These are phyloP conservation scores for Tipula confusa DNA, from an alignment of 2,888 invertebrate genomes.

Conservation along the genomic window DNA sequence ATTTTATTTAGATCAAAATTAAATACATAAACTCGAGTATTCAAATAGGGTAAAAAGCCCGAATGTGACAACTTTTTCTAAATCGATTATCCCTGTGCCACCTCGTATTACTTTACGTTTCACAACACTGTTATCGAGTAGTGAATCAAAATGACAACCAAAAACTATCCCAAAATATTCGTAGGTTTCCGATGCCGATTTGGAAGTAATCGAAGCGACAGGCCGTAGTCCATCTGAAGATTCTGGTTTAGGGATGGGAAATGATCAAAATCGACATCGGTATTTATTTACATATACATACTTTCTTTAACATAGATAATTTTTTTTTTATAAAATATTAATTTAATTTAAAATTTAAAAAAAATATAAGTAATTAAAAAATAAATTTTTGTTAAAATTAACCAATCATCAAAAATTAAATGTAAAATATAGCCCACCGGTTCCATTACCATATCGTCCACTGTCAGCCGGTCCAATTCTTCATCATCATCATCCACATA, in stretches of 20 bases:
- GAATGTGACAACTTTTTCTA: neutral
- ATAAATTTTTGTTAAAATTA: slow-evolving; percentile 32
- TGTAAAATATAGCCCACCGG: slow-evolving; percentile 45
- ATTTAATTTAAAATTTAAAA: neutral
- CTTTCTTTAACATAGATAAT: neutral
- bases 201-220: slow-evolving; percentile 53
- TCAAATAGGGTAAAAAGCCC: no score
- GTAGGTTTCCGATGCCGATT: slow-evolving; percentile 50
- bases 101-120: neutral
- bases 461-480: slow-evolving; percentile 50
- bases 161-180: slow-evolving; percentile 1
- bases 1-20: no score
- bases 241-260: slow-evolving; percentile 88
- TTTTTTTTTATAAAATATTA: neutral
- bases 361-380: neutral
- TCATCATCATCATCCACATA: slow-evolving; percentile 46
- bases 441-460: slow-evolving; percentile 49
- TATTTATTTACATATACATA: slow-evolving; percentile 45
- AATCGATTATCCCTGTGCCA: neutral
- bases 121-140: neutral
- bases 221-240: slow-evolving; percentile 88
- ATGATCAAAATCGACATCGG: slow-evolving; percentile 65
- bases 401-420: slow-evolving; percentile 37
- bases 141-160: neutral
- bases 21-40: no score